Base-by-base conservation (phyloP, 2,888 invertebrate genomes). In the Drosophila colorata region DNA sequence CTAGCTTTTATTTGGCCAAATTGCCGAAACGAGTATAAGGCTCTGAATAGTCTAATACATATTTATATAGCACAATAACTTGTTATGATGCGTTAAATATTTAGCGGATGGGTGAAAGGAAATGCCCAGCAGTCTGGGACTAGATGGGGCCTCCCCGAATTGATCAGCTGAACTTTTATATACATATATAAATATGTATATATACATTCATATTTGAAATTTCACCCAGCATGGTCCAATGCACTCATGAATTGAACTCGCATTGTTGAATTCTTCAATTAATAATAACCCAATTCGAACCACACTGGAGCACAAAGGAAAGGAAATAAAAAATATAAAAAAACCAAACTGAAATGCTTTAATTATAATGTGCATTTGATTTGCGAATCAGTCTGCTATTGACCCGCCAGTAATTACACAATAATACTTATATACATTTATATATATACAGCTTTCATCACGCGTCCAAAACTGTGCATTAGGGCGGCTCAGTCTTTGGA, bases 361-460 rank as follows among this genome's bases (percentile, higher is more conserved):
- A 58, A 64, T 79, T 78, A 73, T 79, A 79, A 81, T 79, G 82
- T 72, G 68, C 63, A 81, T 77, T 79, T 81, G 70, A 79, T 79
- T 81, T 65, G 79, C 82, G 77, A 77, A 74, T 75, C 74, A 74
- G 68, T 8, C 63, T 44, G 66, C 60, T 76, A 73, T 78, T 78
- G 80, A 79, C 69, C 76, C 57, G 55, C 46, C 55, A 43, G 51
- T 74, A 79, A 77, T 81, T 77, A 58, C 78, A 69, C 69, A 81
- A 81, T 65, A 66, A 47, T 52, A 41, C 56, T 47, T 40, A 72
- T 37, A 18, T 2, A 28, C 11, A 47, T 11, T 35, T 25, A 7
- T 8, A 11, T 8, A 40, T 37, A 8, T 33, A 23, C 8, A 41
- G 57, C 71, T 74, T 74, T 75, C 71, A 74, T 61, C 57, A 66